phyloP scores from a whole-genome alignment of 1,140 invertebrate species.

The Drosophila sechellia region DNA sequence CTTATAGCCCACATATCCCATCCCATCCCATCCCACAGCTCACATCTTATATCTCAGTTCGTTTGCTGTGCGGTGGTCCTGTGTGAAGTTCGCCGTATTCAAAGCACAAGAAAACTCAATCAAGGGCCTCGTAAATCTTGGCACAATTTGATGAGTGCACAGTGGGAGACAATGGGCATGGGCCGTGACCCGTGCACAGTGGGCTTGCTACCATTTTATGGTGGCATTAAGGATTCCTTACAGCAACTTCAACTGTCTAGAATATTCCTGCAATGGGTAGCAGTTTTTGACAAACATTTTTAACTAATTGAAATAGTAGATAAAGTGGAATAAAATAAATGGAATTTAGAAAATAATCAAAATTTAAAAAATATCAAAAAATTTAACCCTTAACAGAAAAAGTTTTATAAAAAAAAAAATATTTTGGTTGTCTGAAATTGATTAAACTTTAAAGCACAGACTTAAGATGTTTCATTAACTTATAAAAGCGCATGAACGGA shows the following conservation, averaged over 20 bases:
- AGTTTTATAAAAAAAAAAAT: no score
- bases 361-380: no score
- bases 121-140: conserved; percentile 80
- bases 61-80: conserved; percentile 64
- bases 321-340: no score
- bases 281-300: no score
- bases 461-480: no score
- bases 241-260: not conserved
- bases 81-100: conserved; percentile 80
- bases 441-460: no score
- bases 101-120: conserved; percentile 81
- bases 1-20: conserved; percentile 9
- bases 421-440: no score
- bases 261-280: not conserved
- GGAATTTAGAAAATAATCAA: no score
- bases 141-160: conserved; percentile 80
- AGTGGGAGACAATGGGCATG: conserved; percentile 62
- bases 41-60: not conserved
- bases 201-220: not conserved
- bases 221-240: no score
- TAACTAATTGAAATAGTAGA: no score
- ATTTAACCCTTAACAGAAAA: no score
- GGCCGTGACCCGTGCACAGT: conserved; percentile 28
- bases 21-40: conserved; percentile 15
- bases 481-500: no score